Percentiles rank a stretch among this genome's conserved stretches.
phyloP scores from a whole-genome alignment of 2,797 vertebrate genomes.

The Esox masquinongy region DNA sequence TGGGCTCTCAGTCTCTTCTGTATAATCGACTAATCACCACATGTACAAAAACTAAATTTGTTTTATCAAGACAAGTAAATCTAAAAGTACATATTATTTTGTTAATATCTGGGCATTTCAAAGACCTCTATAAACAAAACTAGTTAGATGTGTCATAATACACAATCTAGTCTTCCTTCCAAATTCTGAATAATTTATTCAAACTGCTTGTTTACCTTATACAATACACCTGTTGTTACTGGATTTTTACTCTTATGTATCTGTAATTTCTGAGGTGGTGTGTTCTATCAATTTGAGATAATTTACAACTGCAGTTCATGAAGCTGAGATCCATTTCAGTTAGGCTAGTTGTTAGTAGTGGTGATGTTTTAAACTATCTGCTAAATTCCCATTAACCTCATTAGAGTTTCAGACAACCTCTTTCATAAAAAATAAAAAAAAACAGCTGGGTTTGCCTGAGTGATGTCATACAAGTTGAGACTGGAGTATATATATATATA shows the following conservation, averaged over 20 bases:
- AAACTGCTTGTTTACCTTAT: conserved; percentile 1
- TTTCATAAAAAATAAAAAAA: neutral
- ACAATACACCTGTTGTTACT: neutral
- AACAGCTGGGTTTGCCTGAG: conserved; percentile 31
- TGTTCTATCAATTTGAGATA: neutral
- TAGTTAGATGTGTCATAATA: conserved; percentile 11
- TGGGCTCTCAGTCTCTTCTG: neutral
- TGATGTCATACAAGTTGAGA: conserved; percentile 35
- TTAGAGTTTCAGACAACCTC: conserved; percentile 6
- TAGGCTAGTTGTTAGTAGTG: neutral
- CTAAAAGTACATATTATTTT: neutral
- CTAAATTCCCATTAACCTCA: neutral
- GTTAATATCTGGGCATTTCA: conserved; percentile 1
- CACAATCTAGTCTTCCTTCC: conserved; percentile 12
- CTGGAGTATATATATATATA: conserved; percentile 29
- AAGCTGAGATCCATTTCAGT: neutral
- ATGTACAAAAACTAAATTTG: conserved; percentile 8
- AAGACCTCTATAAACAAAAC: conserved; percentile 10
- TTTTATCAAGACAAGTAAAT: neutral
- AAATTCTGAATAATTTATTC: conserved; percentile 7
- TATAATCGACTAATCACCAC: neutral
- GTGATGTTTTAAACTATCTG: neutral
- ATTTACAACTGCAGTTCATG: conserved; percentile 2
- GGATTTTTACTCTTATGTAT: neutral
- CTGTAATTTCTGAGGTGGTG: neutral